phyloP scores from a whole-genome alignment of 2,113 vertebrate species.

The Corythoichthys intestinalis region DNA sequence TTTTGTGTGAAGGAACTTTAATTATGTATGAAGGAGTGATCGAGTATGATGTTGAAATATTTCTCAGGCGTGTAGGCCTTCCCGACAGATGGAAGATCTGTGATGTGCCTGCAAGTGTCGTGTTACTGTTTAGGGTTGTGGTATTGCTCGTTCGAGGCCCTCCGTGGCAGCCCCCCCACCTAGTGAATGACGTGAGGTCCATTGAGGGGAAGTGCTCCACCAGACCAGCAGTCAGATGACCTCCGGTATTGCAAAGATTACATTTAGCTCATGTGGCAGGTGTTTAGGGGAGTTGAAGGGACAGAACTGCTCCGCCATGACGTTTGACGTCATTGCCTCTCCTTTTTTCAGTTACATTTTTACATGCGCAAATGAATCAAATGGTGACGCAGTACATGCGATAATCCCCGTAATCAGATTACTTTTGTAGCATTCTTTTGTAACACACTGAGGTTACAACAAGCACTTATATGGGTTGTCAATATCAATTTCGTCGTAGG shows the following conservation, averaged over 20 bases:
- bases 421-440: background rate
- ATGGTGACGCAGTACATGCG: background rate
- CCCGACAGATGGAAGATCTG: conserved; percentile 13
- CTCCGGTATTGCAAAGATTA: conserved; percentile 72
- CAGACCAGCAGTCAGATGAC: conserved; percentile 69
- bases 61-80: conserved; percentile 10
- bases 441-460: background rate
- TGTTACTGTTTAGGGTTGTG: conserved; percentile 63
- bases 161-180: background rate
- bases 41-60: background rate
- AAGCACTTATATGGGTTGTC: background rate
- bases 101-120: conserved; percentile 53
- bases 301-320: conserved; percentile 31
- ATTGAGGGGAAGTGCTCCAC: conserved; percentile 64
- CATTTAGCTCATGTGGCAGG: conserved; percentile 65
- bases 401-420: background rate
- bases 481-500: background rate
- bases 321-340: conserved; percentile 9
- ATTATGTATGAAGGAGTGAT: background rate
- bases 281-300: conserved; percentile 36
- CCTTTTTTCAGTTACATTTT: background rate
- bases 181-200: conserved; percentile 64
- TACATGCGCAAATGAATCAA: background rate
- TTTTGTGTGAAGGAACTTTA: no score
- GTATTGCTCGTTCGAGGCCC: conserved; percentile 61